Evolutionary conservation across 2,888 invertebrate species (phyloP).

Genomic region (Drosophila formosana): DNA sequence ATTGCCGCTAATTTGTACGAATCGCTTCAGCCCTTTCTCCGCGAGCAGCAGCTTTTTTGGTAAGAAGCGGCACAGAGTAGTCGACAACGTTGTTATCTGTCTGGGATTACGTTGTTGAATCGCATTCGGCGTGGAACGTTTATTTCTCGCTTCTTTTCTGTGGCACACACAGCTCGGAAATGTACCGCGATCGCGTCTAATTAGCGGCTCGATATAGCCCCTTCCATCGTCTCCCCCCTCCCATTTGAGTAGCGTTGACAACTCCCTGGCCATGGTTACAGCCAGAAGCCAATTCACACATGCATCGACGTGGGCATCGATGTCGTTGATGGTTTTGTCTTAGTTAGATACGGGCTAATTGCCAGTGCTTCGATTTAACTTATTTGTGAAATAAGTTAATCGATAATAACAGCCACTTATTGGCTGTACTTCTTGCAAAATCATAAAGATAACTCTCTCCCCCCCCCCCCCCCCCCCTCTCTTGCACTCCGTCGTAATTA

Average conservation of each 20-base stretch:
- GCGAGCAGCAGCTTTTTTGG: slow-evolving; percentile 5
- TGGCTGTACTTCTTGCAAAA: slow-evolving; percentile 48
- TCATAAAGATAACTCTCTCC: slow-evolving; percentile 56
- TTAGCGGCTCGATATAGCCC: slow-evolving; percentile 41
- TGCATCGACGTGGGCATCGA: slow-evolving; percentile 10
- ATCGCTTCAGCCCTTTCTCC: slow-evolving; percentile 19
- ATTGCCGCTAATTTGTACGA: slow-evolving; percentile 70
- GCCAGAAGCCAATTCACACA: slow-evolving; percentile 34
- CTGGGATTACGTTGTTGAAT: slow-evolving; percentile 47
- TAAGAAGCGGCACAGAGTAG: slow-evolving; percentile 24
- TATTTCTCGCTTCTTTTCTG: neutral
- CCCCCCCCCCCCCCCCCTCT: neutral
- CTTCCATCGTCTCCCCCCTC: neutral
- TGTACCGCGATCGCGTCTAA: slow-evolving; percentile 41
- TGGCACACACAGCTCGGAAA: slow-evolving; percentile 30
- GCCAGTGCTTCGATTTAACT: slow-evolving; percentile 28
- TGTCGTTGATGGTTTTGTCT: slow-evolving; percentile 4
- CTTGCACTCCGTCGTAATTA: slow-evolving; percentile 36
- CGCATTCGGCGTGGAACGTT: neutral
- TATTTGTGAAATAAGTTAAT: slow-evolving; percentile 43
- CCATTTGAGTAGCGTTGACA: slow-evolving; percentile 28
- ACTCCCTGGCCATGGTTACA: slow-evolving; percentile 19
- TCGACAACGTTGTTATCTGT: slow-evolving; percentile 52
- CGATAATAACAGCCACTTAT: slow-evolving; percentile 19
- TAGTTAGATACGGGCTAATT: slow-evolving; percentile 14